Percentiles rank a stretch among this genome's conserved stretches.
Evolutionary conservation across 2,888 invertebrate species (phyloP).

Genomic region (Megalurothrips usitatus): DNA sequence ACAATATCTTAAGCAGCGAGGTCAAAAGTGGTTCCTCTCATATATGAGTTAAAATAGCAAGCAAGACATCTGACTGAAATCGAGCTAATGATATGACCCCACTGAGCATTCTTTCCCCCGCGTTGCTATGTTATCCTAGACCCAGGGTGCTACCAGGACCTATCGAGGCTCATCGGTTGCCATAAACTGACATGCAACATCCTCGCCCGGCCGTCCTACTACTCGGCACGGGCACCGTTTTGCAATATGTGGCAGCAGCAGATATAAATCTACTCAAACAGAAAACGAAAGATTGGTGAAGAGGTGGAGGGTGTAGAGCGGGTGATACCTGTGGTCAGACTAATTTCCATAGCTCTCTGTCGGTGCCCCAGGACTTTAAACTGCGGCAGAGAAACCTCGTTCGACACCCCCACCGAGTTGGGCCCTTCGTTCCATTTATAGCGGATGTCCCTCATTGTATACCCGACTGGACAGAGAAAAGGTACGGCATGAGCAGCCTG

Average conservation of each 20-base stretch:
- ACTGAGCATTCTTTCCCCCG: too few relatives aligned
- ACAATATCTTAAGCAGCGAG: too few relatives aligned
- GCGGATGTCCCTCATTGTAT: slow-evolving; percentile 96
- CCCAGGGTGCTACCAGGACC: neutral
- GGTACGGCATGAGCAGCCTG: slow-evolving; percentile 34
- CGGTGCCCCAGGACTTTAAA: slow-evolving; percentile 97
- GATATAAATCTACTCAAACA: slow-evolving; percentile 15
- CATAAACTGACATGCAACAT: neutral
- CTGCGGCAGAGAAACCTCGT: slow-evolving; percentile 94
- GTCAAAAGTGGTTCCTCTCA: too few relatives aligned
- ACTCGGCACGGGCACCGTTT: neutral
- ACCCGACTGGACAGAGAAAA: slow-evolving; percentile 73
- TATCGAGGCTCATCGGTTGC: neutral
- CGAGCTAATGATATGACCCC: too few relatives aligned
- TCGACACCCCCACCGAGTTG: slow-evolving; percentile 91
- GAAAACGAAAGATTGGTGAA: slow-evolving; percentile 12
- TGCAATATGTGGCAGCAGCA: slow-evolving; percentile 11
- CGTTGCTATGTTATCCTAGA: too few relatives aligned
- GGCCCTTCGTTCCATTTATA: slow-evolving; percentile 96
- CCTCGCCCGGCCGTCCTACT: neutral
- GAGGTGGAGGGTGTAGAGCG: slow-evolving; percentile 23
- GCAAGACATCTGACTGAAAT: too few relatives aligned
- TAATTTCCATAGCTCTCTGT: slow-evolving; percentile 93
- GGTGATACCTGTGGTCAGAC: slow-evolving; percentile 85
- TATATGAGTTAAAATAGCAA: too few relatives aligned